Base-by-base conservation (phyloP, 2,113 vertebrate genomes). In the Aramus guarauna region DNA sequence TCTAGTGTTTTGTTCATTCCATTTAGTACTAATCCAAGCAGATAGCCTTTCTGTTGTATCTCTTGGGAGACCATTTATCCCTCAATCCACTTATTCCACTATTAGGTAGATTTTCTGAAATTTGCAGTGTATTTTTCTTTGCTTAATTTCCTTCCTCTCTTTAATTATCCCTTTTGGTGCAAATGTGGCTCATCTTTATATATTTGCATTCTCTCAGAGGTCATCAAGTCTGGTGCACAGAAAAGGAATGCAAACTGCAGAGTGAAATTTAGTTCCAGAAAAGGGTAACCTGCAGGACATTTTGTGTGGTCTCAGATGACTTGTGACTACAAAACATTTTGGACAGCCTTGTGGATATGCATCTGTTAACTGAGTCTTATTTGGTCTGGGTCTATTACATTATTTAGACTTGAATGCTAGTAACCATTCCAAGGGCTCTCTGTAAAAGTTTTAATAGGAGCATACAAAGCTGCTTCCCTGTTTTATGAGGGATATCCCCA, bases 91-190 rank as follows among this genome's bases (percentile, higher is more conserved):
- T 96, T 97, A 97, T 77, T 96, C 62, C 41, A 94, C 85, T 92
- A 96, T 96, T 97, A 97, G 93, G 92, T 94, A 95, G 85, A 79
- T 90, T 96, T 94, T 96, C 92, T 93, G 92, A 97, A 90, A 93
- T 94, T 95, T 88, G 67, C 85, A 92, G 85, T 62, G 78, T 85
- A 41, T 94, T 96, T 96, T 94, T 94, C 90, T 95, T 88, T 93
- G 74, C 43, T 92, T 95, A 93, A 94, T 96, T 95, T 96, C 96
- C 93, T 97, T 96, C 93, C 96, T 93, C 50, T 97, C 80, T 96
- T 97, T 96, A 97, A 97, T 97, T 96, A 95, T 80, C 82, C 59
- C 68, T 96, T 93, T 96, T 85, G 78, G 72, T 93, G 93, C 78
- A 96, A 96, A 83, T 88, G 90, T 53, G 59, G 39, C 45, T 97